phyloP scores from a whole-genome alignment of 1,140 invertebrate genomes.

The Probaryconus sp. region DNA sequence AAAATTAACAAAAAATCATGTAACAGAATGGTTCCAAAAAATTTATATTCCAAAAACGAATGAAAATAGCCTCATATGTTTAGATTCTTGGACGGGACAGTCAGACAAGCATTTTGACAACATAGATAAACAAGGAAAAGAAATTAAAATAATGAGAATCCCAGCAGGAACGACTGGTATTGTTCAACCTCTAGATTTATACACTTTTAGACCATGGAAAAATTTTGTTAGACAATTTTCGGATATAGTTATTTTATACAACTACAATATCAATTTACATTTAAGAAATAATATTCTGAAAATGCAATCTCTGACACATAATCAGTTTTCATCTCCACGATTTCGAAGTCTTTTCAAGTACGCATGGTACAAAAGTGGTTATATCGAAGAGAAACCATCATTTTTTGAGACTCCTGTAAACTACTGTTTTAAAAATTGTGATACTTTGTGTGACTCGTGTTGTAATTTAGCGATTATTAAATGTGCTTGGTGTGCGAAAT shows the following conservation, averaged over 20 bases:
- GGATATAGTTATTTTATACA: constrained; percentile 14
- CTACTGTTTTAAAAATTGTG: constrained; percentile 7
- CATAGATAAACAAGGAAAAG: background rate
- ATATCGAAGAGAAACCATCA: constrained; percentile 1
- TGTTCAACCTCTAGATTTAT: constrained; percentile 32
- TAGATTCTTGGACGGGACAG: constrained; percentile 15
- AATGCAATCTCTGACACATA: constrained; percentile 37
- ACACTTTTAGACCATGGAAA: constrained; percentile 35
- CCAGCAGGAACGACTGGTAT: constrained; percentile 21
- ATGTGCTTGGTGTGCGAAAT: background rate
- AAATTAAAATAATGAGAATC: constrained; percentile 4
- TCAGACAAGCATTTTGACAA: background rate
- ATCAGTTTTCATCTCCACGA: constrained; percentile 27
- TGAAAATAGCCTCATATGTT: background rate
- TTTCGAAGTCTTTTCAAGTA: constrained; percentile 9
- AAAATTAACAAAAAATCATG: background rate
- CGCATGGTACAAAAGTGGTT: constrained; percentile 18
- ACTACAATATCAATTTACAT: constrained; percentile 29
- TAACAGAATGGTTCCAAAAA: background rate
- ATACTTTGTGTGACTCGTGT: background rate
- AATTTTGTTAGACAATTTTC: constrained; percentile 36
- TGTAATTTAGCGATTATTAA: background rate
- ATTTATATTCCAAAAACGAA: background rate
- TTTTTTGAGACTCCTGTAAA: background rate
- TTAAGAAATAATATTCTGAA: constrained; percentile 45